Evolutionary conservation across 2,113 vertebrate genomes (phyloP).

Genomic region (Sorex fumeus): DNA sequence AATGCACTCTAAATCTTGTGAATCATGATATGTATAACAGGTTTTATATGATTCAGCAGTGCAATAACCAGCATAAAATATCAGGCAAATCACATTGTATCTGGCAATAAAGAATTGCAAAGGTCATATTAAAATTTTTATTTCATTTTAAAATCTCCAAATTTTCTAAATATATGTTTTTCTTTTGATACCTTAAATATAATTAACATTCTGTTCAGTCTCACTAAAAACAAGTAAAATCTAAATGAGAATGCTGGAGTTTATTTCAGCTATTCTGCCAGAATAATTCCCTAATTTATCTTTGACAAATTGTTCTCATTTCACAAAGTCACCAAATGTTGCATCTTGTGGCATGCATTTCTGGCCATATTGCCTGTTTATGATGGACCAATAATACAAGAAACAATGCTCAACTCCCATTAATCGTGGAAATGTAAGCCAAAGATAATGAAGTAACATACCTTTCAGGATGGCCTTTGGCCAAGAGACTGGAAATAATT

Average conservation of each 20-base stretch:
- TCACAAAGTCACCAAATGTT: background rate
- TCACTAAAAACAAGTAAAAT: background rate
- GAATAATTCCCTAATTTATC: background rate
- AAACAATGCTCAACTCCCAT: no score
- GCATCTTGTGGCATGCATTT: background rate
- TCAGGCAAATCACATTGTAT: background rate
- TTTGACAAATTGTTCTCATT: background rate
- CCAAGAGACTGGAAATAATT: no score
- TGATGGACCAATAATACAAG: no score
- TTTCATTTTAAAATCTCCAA: background rate
- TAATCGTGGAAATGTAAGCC: no score
- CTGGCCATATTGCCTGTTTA: background rate
- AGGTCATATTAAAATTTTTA: background rate
- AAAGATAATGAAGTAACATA: no score
- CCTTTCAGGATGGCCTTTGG: no score
- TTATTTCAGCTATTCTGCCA: background rate
- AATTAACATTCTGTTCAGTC: background rate
- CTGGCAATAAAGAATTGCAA: background rate
- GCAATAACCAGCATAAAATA: background rate
- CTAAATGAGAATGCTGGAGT: background rate
- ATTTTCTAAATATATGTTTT: background rate
- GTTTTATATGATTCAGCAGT: background rate
- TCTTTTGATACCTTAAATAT: background rate
- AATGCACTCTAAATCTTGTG: background rate
- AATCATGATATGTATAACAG: background rate